Base-by-base conservation (phyloP, 1,140 invertebrate species). In the Trigoniulus corallinus region DNA sequence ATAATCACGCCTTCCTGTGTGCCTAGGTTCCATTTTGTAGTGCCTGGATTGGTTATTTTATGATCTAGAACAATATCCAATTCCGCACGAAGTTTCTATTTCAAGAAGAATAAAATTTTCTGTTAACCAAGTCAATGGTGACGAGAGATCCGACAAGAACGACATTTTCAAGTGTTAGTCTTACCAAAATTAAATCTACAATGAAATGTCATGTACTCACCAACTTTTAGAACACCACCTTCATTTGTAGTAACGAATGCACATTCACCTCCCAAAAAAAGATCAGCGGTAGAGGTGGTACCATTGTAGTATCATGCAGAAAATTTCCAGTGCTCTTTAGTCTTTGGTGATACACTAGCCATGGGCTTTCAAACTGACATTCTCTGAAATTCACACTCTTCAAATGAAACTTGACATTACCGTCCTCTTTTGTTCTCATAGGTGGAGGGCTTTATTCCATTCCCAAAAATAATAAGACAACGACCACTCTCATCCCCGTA, bases 301-400 rank as follows among this genome's bases (percentile, higher is more conserved):
- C 74, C 76, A 86, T 80, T 1, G 81, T 81, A 52, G 81, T 78
- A 60, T 88, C 84, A 53, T 82, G 72, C 23, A 89, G 78, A 60
- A 79, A 88, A 4, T 88, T 77, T 58, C 75, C 73, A 1, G 75
- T 78, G 0, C 84, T 88, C 63, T 83, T 84, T 27, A 88, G 75
- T 66, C 86, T 84, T 62, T 85, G 81, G 57, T 79, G 79, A 59
- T 82, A 87, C 0, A 82, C 76, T 22, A 86, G 63, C 64, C 78
- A 79, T 15, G 68, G 67, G 25, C 74, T 75, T 27, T 75, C 70
- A 60, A 79, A 79, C 3, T 58, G 46, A 1, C 15, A 53, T 10
- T 63, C 63, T 23, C 65, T 67, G 1, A 63, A 62, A 57, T 84
- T 79, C 2, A 86, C 72, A 15, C 82, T 86, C 23, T 78, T 78